A percentile compares a stretch with the other conserved stretches of the same genome.
These are phyloP conservation scores for Eulemur mongoz DNA, from an alignment of 2,797 vertebrate genomes.

Conservation along the genomic window DNA sequence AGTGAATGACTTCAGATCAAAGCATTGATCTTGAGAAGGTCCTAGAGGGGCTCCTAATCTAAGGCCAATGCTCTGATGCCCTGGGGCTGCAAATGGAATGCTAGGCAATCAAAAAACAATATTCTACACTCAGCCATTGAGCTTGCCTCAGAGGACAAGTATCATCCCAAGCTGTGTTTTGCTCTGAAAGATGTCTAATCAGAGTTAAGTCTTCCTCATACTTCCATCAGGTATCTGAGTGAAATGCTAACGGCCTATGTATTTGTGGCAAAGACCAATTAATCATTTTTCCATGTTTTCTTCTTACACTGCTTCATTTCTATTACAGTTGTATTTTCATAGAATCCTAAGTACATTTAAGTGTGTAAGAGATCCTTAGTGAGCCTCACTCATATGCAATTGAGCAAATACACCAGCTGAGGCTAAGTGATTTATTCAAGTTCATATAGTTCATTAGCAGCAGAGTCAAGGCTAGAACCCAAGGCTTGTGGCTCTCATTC, in stretches of 20 bases:
- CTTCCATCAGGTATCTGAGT: not conserved
- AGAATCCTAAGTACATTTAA: not conserved
- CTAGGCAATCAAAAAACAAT: conserved; percentile 12
- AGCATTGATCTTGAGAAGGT: conserved; percentile 1
- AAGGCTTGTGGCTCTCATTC: not conserved
- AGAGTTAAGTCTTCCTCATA: not conserved
- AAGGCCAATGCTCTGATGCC: not conserved
- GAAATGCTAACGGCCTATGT: not conserved
- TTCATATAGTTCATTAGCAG: not conserved
- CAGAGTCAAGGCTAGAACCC: not conserved
- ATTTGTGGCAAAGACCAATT: not conserved
- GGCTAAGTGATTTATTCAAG: not conserved
- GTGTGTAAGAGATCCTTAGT: not conserved
- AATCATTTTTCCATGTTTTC: not conserved
- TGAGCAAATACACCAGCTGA: not conserved
- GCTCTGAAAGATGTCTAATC: not conserved
- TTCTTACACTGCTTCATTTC: not conserved
- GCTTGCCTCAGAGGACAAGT: not conserved
- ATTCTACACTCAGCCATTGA: not conserved
- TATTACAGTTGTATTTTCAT: not conserved
- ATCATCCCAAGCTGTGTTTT: not conserved
- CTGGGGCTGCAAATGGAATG: not conserved
- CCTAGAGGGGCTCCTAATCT: not conserved
- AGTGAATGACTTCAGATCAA: not conserved
- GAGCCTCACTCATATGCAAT: not conserved